Conservation (phyloP, 2,888 invertebrate species). For the Charanyca ferruginea region DNA sequence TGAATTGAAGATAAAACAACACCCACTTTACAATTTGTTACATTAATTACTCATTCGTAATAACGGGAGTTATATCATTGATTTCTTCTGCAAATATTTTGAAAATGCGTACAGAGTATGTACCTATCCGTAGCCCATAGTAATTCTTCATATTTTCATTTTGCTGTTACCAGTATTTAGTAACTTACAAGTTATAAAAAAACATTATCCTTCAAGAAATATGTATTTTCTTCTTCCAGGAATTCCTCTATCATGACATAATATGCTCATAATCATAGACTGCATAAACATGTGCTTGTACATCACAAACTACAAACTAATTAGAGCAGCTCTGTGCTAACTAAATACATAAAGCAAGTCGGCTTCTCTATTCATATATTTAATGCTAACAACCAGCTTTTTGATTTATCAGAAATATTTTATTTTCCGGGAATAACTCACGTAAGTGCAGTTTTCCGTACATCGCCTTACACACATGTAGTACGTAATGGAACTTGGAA, state of each 20-base stretch:
- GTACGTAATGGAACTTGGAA: neutral
- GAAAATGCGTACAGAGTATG: no score
- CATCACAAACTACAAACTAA: slow-evolving; percentile 25
- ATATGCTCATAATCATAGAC: neutral
- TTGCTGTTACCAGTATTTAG: no score
- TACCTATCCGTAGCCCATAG: no score
- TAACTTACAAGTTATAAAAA: no score
- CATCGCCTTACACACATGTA: neutral
- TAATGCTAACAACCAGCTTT: neutral
- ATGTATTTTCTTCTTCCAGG: neutral
- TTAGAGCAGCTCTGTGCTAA: slow-evolving; percentile 22
- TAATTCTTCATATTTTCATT: no score
- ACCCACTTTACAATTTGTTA: no score
- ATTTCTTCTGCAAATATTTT: no score
- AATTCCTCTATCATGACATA: neutral
- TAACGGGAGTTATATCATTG: no score
- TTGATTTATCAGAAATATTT: neutral
- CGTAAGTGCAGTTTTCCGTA: neutral
- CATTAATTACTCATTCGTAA: no score
- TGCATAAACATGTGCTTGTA: slow-evolving; percentile 1
- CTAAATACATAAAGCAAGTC: slow-evolving; percentile 6
- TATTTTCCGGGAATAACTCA: slow-evolving; percentile 10
- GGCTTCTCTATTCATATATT: slow-evolving; percentile 2
- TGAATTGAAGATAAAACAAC: no score
- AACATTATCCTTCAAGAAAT: neutral